Percentiles rank a stretch among this genome's conserved stretches.
These are phyloP conservation scores for Andrena fulva DNA, from an alignment of 2,888 invertebrate genomes.

Conservation along the genomic window DNA sequence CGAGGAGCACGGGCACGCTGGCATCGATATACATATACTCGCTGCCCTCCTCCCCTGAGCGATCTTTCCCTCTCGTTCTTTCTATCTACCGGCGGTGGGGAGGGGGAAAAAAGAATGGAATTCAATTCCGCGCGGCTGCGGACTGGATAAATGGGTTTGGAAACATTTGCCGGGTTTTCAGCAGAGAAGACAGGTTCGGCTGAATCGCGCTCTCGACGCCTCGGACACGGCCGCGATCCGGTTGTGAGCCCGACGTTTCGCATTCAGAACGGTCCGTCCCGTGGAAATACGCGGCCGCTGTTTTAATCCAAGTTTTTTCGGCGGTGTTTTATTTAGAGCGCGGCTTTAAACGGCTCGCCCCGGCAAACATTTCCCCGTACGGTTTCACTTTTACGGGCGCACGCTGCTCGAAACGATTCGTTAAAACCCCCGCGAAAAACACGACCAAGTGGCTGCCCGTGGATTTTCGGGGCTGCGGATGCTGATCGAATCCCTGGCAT, in stretches of 20 bases:
- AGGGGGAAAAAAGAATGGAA: conserved; percentile 5
- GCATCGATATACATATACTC: neutral
- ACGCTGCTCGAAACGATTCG: conserved; percentile 34
- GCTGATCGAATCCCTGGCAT: conserved; percentile 24
- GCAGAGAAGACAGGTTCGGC: conserved; percentile 34
- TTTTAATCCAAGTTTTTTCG: conserved; percentile 52
- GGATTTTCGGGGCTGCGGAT: neutral
- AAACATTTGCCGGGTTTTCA: conserved; percentile 55
- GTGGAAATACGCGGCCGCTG: conserved; percentile 43
- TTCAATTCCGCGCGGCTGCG: conserved; percentile 22
- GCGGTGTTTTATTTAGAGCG: conserved; percentile 58
- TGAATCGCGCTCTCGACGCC: conserved; percentile 58
- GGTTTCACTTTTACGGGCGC: conserved; percentile 47
- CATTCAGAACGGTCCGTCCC: conserved; percentile 35
- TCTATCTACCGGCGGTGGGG: neutral
- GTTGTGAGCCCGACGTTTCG: conserved; percentile 40
- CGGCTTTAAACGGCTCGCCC: conserved; percentile 56
- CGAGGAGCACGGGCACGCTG: neutral
- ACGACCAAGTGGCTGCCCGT: conserved; percentile 14
- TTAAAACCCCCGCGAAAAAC: conserved; percentile 17
- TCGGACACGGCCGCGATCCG: conserved; percentile 57
- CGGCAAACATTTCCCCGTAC: conserved; percentile 50
- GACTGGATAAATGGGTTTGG: conserved; percentile 54
- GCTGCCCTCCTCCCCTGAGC: neutral
- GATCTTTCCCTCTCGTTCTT: neutral